Base-by-base conservation (phyloP, 2,113 vertebrate species). In the Galbula dea region DNA sequence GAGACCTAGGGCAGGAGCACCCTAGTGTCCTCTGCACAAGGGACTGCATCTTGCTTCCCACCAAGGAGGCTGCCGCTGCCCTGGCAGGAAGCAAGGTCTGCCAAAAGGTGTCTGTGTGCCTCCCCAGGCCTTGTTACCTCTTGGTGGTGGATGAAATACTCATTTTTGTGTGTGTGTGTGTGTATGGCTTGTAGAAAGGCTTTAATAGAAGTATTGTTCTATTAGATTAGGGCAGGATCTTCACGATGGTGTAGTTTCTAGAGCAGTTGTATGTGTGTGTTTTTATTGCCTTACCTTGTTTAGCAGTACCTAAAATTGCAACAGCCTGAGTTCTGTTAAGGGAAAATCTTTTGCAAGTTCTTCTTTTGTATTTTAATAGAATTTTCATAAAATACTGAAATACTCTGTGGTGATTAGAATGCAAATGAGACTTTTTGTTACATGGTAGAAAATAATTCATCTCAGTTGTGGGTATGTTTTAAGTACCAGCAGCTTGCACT, bases 401-500 rank as follows among this genome's bases (percentile, higher is more conserved):
- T 85, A 39, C 37, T 85, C 36, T 36, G 51, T 57, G 72, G 52
- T 88, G 82, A 75, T 95, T 89, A 89, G 59, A 76, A 86, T 91
- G 87, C 72, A 83, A 94, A 92, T 89, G 48, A 81, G 82, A 88
- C 43, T n/a, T 91, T 94, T 89, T 95, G 68, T 88, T 94, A 89
- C 68, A 46, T 48, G 4, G 21, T 83, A 49, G 55, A 88, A 94
- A 89, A 75, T 86, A 85, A 91, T 94, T 86, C 0, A 0, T 69
- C 67, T 91, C 36, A 80, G 55, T 89, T 76, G 75, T 80, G 54
- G 62, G 62, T 87, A 43, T 57, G 71, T 80, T 93, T 77, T 88
- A 83, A 93, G 61, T 93, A 75, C 43, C 20, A 95, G 27, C 73
- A 84, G 43, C 85, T 92, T 4, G 22, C 78, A 94, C 45, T 91